Evolutionary conservation across 2,113 vertebrate genomes (phyloP).

Genomic region (Cinclus mexicanus): DNA sequence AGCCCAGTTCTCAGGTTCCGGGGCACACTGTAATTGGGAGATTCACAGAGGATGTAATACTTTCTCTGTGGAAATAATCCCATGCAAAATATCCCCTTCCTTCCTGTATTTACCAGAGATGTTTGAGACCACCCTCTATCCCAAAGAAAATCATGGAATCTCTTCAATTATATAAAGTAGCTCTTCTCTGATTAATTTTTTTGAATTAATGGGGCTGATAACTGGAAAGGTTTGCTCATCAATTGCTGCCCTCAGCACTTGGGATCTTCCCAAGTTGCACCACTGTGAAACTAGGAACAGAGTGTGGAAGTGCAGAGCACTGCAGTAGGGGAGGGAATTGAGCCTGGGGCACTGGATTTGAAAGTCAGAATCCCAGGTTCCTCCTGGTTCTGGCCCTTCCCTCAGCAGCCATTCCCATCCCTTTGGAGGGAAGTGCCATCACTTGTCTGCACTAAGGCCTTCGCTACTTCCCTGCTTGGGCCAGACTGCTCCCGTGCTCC

Average conservation of each 20-base stretch:
- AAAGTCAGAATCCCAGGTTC: background rate
- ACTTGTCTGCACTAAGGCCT: slow-evolving; percentile 53
- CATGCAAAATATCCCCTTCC: background rate
- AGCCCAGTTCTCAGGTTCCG: background rate
- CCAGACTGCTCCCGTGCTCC: background rate
- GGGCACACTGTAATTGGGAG: background rate
- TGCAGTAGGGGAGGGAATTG: background rate
- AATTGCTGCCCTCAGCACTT: background rate
- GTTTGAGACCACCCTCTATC: background rate
- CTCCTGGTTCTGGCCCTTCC: background rate
- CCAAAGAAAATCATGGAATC: background rate
- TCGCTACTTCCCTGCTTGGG: accelerated
- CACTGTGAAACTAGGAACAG: background rate
- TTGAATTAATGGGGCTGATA: background rate
- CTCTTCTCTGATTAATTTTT: background rate
- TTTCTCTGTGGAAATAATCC: background rate
- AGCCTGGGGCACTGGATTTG: background rate
- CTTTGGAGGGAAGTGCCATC: background rate
- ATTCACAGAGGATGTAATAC: background rate
- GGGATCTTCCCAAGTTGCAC: background rate
- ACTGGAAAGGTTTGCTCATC: background rate
- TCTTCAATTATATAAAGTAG: background rate
- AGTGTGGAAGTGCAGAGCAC: background rate
- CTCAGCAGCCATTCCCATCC: background rate
- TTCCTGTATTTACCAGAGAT: background rate